Evolutionary conservation across 2,888 invertebrate genomes (phyloP), one percentile per base, ranked within the genome.

Genomic region (Lasioglossum morio): DNA sequence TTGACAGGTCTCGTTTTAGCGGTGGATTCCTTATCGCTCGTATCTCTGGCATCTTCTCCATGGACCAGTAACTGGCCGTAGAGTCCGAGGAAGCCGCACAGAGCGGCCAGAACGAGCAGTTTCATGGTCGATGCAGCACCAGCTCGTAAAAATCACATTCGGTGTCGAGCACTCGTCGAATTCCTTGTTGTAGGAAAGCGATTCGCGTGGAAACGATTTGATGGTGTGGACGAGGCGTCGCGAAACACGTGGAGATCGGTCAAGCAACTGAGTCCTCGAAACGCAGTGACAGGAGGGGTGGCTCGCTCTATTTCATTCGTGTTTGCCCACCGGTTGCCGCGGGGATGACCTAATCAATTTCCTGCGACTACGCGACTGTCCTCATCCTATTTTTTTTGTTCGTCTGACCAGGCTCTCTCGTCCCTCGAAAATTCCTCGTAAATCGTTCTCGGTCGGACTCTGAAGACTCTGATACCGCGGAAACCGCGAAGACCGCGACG

Each of bases 321-420:
- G 95, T 95, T 95, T 94, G 95, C 72, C 91, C 91, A 92, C 90
- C 88, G 92, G 95, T 95, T 94, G 94, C 94, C 94, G 91, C 93
- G 94, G 95, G 92, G 94, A 95, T 91, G 94, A 93, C 93, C 93
- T 93, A 93, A 94, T 94, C 94, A 94, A 94, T 94, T 91, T 79
- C 74, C 78, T 12, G 72, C 74, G 34, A 77, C 63, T 30, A 69
- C 81, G 70, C 73, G 46, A 5, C 72, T 77, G 79, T 69, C 40
- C 53, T 69, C 57, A 14, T 48, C 27, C 37, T 19, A 53, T 37
- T 19, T 19, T 5, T 37, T 77, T n/a, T n/a, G n/a, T n/a, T 66
- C 19, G 34, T 7, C 34, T 10, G 34, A 10, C 8, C 27, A 4
- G n/a, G 30, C 57, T 66, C 57, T 66, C 48, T 5, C 23, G 7